A percentile compares a stretch with the other conserved stretches of the same genome.
These are phyloP conservation scores for Pangasius sanitwongsei DNA, from an alignment of 2,797 vertebrate genomes.

Conservation along the genomic window DNA sequence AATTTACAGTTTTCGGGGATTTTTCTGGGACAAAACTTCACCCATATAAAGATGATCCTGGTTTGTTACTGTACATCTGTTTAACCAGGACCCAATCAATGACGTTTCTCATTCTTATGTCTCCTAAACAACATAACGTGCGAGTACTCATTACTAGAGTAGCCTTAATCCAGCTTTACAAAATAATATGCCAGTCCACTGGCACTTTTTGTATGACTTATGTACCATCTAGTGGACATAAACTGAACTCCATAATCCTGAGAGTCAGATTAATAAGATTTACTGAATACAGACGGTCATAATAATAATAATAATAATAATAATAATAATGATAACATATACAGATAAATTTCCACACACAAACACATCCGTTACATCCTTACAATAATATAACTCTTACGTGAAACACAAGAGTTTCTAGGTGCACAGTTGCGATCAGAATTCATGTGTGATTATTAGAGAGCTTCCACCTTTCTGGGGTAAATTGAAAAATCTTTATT, in stretches of 20 bases:
- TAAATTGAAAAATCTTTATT: neutral
- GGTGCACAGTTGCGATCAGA: neutral
- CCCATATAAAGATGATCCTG: neutral
- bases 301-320: neutral
- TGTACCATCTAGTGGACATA: conserved; percentile 2
- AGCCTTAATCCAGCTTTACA: neutral
- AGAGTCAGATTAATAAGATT: neutral
- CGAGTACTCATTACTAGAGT: neutral
- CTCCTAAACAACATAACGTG: neutral
- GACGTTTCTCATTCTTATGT: too few relatives aligned
- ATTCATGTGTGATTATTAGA: neutral
- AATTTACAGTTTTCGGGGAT: neutral
- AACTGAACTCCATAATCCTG: neutral
- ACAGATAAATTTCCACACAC: neutral
- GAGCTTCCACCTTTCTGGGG: neutral
- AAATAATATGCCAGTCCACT: neutral
- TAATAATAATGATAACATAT: neutral
- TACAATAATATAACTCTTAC: neutral
- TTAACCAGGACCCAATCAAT: neutral
- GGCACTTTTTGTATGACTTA: neutral
- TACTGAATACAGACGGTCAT: neutral
- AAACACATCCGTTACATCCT: neutral
- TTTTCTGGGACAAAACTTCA: neutral
- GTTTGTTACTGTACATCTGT: neutral
- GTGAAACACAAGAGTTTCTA: neutral